A percentile compares a stretch with the other conserved stretches of the same genome.
These are phyloP conservation scores for Protophormia terraenovae DNA, from an alignment of 2,888 invertebrate genomes.

Conservation along the genomic window DNA sequence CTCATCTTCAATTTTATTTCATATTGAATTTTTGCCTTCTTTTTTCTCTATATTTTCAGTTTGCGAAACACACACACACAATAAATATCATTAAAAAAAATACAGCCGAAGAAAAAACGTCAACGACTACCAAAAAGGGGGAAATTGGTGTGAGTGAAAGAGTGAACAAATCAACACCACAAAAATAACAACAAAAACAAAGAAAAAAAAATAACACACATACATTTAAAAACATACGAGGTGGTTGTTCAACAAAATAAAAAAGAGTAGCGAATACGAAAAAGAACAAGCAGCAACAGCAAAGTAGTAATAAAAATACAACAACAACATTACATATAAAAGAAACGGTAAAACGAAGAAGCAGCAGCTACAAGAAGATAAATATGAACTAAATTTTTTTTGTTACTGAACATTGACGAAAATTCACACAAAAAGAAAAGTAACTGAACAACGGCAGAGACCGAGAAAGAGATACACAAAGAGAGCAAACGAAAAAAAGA, in stretches of 20 bases:
- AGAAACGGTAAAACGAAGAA: slow-evolving; percentile 79
- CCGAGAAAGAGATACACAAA: slow-evolving; percentile 58
- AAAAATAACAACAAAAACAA: slow-evolving; percentile 32
- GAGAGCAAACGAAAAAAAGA: slow-evolving; percentile 59
- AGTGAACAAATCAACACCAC: slow-evolving; percentile 57
- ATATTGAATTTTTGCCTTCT: slow-evolving; percentile 68
- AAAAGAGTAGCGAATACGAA: slow-evolving; percentile 49
- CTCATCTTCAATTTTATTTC: slow-evolving; percentile 66
- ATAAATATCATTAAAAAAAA: slow-evolving; percentile 36
- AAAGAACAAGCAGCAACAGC: slow-evolving; percentile 58
- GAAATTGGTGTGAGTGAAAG: slow-evolving; percentile 62
- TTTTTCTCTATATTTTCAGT: slow-evolving; percentile 76
- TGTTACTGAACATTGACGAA: slow-evolving; percentile 70
- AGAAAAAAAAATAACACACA: slow-evolving; percentile 29
- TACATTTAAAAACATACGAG: slow-evolving; percentile 52
- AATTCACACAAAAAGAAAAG: slow-evolving; percentile 72
- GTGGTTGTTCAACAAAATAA: slow-evolving; percentile 67
- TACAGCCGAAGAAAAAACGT: slow-evolving; percentile 39
- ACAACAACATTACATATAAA: slow-evolving; percentile 67
- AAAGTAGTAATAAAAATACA: slow-evolving; percentile 74
- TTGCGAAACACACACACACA: slow-evolving; percentile 53
- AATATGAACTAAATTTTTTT: slow-evolving; percentile 72
- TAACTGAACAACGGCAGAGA: slow-evolving; percentile 61
- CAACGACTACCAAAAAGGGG: slow-evolving; percentile 58
- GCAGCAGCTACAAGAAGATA: slow-evolving; percentile 71